Percentiles rank a stretch among this genome's conserved stretches.
Evolutionary conservation across 2,888 invertebrate genomes (phyloP).

Genomic region (Pachymerium ferrugineum): DNA sequence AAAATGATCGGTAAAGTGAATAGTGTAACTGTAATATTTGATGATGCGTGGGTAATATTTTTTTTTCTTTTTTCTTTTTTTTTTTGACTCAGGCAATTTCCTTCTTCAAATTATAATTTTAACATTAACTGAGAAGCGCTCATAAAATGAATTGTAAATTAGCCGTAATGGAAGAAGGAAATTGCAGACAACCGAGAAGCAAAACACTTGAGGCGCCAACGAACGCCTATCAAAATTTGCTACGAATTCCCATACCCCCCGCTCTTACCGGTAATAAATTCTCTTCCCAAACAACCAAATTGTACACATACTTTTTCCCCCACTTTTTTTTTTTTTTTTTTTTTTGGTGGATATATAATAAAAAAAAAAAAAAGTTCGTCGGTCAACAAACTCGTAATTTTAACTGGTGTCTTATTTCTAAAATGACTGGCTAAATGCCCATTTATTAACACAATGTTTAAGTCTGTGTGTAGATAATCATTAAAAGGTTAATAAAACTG

Average conservation of each 20-base stretch:
- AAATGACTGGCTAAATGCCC: neutral
- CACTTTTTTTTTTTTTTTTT: no score
- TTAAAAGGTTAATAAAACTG: no score
- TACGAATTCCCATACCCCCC: neutral
- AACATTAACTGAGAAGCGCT: slow-evolving; percentile 1
- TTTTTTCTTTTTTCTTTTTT: neutral
- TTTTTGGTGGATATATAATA: no score
- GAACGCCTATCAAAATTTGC: neutral
- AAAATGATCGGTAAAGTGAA: no score
- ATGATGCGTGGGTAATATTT: no score
- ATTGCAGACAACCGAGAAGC: neutral
- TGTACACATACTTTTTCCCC: no score
- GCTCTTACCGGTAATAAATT: no score
- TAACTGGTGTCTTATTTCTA: neutral
- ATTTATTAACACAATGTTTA: neutral
- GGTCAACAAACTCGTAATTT: neutral
- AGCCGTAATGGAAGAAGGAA: neutral
- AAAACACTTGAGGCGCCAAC: neutral
- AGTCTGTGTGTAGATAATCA: no score
- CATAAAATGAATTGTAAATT: slow-evolving; percentile 24
- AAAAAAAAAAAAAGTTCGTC: neutral
- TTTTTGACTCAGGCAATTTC: neutral
- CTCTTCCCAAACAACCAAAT: no score
- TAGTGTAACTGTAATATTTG: no score
- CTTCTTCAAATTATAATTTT: slow-evolving; percentile 3